These are phyloP conservation scores for Ophion ventricosus DNA, from an alignment of 2,888 invertebrate genomes.

Conservation along the genomic window DNA sequence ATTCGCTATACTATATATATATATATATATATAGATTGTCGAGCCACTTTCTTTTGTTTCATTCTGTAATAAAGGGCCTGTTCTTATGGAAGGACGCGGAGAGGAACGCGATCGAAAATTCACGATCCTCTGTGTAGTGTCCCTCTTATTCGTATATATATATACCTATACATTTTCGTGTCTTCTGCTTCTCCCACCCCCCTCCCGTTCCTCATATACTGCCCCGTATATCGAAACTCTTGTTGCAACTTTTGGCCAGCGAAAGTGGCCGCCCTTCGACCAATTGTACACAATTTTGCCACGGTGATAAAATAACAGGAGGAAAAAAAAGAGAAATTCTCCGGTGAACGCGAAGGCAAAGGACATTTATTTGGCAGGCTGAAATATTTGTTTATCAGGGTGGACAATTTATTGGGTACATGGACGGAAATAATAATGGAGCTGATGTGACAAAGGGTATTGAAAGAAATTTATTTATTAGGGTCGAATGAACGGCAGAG, in stretches of 20 bases:
- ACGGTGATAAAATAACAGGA: constrained; percentile 2
- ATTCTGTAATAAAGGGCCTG: constrained; percentile 67
- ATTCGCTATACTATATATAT: background rate
- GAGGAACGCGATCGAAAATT: constrained; percentile 67
- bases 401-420: background rate
- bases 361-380: background rate
- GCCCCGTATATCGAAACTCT: constrained; percentile 38
- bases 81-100: constrained; percentile 55
- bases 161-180: background rate
- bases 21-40: constrained; percentile 23
- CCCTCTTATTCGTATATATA: constrained; percentile 29
- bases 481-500: background rate
- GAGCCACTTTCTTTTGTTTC: constrained; percentile 66
- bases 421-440: background rate
- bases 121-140: constrained; percentile 62
- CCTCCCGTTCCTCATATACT: background rate
- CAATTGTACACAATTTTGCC: constrained; percentile 46
- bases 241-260: constrained; percentile 48
- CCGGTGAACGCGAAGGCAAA: background rate
- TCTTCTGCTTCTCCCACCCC: background rate
- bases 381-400: background rate
- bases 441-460: background rate
- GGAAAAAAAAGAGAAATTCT: constrained; percentile 14
- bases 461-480: constrained; percentile 35
- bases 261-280: constrained; percentile 46